Evolutionary conservation across 2,797 vertebrate species (phyloP).

Genomic region (Cryptoprocta ferox): DNA sequence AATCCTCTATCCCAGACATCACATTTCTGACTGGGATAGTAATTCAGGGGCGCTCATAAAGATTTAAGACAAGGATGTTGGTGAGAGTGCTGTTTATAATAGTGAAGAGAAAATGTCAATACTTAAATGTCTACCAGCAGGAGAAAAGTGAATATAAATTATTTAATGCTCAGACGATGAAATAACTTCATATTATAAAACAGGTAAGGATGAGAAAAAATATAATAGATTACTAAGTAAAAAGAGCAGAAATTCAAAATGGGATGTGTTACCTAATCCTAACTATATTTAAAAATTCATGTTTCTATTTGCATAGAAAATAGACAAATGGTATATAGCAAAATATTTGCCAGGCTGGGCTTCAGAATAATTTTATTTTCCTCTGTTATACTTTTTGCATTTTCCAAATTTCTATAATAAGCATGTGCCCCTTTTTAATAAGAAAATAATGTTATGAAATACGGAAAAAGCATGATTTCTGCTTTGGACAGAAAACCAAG

Average conservation of each 20-base stretch:
- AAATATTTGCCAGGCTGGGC: neutral
- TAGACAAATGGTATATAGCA: neutral
- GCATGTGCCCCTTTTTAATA: neutral
- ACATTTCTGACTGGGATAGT: neutral
- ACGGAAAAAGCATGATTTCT: neutral
- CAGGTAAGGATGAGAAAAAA: neutral
- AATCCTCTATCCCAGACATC: neutral
- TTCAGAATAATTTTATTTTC: neutral
- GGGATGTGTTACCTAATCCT: neutral
- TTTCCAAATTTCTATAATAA: neutral
- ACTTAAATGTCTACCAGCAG: neutral
- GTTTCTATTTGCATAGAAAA: constrained; percentile 15
- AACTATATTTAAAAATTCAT: neutral
- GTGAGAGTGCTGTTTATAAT: neutral
- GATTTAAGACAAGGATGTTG: neutral
- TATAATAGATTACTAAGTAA: neutral
- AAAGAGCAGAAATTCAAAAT: neutral
- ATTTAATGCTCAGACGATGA: neutral
- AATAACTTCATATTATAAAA: constrained; percentile 27
- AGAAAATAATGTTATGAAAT: neutral
- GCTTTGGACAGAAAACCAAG: neutral
- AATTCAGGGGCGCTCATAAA: neutral
- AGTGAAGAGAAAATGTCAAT: neutral
- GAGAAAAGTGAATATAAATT: constrained; percentile 11
- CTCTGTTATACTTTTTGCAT: neutral